Base-by-base conservation (phyloP, 2,888 invertebrate genomes). In the Hypsopygia costalis region DNA sequence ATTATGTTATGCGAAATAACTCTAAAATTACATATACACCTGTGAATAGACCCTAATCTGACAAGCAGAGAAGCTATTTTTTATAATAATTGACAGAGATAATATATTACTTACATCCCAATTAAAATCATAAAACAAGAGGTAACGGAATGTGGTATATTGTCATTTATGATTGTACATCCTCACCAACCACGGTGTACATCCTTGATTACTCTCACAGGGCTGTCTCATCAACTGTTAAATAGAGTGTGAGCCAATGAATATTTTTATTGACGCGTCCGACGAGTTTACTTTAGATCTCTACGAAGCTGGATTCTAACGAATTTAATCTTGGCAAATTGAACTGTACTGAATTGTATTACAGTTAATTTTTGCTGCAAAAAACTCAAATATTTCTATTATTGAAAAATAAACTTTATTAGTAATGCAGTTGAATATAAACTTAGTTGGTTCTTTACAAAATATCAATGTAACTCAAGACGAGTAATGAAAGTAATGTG, bases 201-300 rank as follows among this genome's bases (percentile, higher is more conserved):
- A 76, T 68, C 85, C 85, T 66, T 85, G 63, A 65, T 55, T 46
- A 52, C 52, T 51, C 53, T 59, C 50, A 52, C 60, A 75, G 67
- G 67, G 71, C 68, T 78, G 78, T 81, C 79, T 72, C 78, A 79
- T 81, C 77, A 76, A 69, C 71, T 78, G 81, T 77, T 83, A 81
- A 87, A 82, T 79, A 85, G 81, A 85, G 83, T 82, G 80, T 78
- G 72, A 82, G 77, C 73, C 74, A 81, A 88, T 86, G 83, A 87
- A 88, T 87, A 88, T 87, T 85, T 87, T 88, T 85, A 86, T 85
- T 81, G 83, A 85, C 79, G 77, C 69, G 79, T 70, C 74, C 61
- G 71, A 75, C 80, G 61, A 71, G 77, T 80, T 75, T 71, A 61
- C 74, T 58, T 62, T 58, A 54, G 42, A 58, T 58, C 61, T 49